Evolutionary conservation across 1,140 invertebrate genomes (phyloP).

Genomic region (Holotrichia oblita): DNA sequence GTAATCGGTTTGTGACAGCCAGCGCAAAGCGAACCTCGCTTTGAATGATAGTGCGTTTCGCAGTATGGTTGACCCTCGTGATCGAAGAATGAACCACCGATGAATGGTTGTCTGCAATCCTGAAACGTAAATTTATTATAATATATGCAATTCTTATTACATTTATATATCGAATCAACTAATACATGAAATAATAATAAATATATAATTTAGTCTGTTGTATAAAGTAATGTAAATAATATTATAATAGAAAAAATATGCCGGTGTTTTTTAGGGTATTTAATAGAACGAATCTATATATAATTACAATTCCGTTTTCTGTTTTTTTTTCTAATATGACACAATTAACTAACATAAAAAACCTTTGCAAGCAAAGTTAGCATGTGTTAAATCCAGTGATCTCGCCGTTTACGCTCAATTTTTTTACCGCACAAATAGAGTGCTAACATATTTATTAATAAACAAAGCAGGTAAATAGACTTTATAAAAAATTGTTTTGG

Average conservation of each 20-base stretch:
- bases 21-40: constrained; percentile 94
- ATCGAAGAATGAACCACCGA: constrained; percentile 94
- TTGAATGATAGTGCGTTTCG: constrained; percentile 97
- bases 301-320: too few species aligned
- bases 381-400: neutral
- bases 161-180: too few species aligned
- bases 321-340: too few species aligned
- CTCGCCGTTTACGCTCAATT: neutral
- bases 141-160: too few species aligned
- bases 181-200: too few species aligned
- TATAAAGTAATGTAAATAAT: too few species aligned
- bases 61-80: constrained; percentile 97
- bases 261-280: too few species aligned
- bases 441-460: neutral
- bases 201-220: too few species aligned
- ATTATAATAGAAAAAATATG: too few species aligned
- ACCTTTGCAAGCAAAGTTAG: neutral
- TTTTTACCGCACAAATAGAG: neutral
- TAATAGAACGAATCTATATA: too few species aligned
- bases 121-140: constrained; percentile 62
- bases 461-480: neutral
- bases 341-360: too few species aligned
- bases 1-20: constrained; percentile 98
- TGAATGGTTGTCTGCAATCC: constrained; percentile 93
- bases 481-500: neutral